Evolutionary conservation across 2,113 vertebrate species (phyloP).

Genomic region (Anolis sagrei): DNA sequence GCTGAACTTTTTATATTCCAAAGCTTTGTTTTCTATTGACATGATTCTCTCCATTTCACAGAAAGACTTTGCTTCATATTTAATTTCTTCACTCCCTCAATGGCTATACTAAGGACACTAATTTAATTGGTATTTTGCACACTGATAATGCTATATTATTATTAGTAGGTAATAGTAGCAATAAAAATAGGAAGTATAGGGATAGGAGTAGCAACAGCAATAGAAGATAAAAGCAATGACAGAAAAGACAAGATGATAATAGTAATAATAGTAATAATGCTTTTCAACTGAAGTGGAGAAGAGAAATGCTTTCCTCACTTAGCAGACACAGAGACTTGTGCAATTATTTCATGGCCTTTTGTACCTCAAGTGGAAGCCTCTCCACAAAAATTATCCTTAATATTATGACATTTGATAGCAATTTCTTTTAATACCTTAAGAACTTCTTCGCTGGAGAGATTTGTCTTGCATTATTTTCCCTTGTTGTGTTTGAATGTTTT

Average conservation of each 20-base stretch:
- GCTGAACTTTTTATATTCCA: background rate
- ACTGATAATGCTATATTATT: background rate
- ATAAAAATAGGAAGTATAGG: background rate
- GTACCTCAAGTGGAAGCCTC: background rate
- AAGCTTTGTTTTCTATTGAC: background rate
- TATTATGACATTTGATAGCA: background rate
- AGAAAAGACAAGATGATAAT: no score
- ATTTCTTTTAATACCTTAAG: constrained; percentile 14
- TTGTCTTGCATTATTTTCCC: constrained; percentile 8
- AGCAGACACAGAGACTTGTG: background rate
- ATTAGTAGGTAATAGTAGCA: background rate
- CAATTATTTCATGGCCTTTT: constrained; percentile 11
- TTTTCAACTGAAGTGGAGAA: background rate
- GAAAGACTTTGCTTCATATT: background rate
- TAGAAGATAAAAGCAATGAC: no score
- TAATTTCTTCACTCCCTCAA: background rate
- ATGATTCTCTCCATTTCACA: background rate
- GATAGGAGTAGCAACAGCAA: background rate
- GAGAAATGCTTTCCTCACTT: constrained; percentile 29
- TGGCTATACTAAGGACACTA: constrained; percentile 18
- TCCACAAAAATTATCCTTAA: background rate
- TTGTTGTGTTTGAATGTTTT: background rate
- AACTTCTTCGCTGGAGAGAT: background rate
- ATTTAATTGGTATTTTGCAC: background rate
- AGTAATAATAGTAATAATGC: no score